Evolutionary conservation across 2,888 invertebrate species (phyloP).

Genomic region (Drosophila tanythrix): DNA sequence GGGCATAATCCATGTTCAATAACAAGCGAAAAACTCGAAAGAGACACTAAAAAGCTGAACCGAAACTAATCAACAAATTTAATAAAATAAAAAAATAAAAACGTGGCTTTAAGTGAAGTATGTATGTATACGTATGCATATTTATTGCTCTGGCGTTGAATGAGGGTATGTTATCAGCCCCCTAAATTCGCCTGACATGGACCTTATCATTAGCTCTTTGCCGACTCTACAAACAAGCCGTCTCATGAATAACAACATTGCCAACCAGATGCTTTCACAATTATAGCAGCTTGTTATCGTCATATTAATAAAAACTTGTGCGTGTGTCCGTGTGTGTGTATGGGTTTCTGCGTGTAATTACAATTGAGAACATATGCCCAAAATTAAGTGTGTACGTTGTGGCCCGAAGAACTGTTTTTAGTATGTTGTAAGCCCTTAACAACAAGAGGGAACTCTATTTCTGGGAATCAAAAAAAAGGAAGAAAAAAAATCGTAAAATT

Average conservation of each 20-base stretch:
- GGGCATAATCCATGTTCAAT: conserved; percentile 10
- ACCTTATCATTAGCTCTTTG: conserved; percentile 54
- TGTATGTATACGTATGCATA: neutral
- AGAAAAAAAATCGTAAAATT: neutral
- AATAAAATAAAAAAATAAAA: neutral
- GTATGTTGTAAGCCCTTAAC: neutral
- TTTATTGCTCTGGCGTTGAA: conserved; percentile 4
- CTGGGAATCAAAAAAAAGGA: neutral
- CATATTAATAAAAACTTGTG: conserved; percentile 24
- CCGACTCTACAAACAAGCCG: conserved; percentile 40
- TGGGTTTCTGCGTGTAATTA: neutral
- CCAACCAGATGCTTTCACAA: conserved; percentile 35
- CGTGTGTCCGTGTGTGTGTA: neutral
- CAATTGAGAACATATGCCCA: neutral
- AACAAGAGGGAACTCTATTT: neutral
- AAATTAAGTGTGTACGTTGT: neutral
- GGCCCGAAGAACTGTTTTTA: neutral
- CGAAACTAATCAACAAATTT: neutral
- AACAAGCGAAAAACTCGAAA: neutral
- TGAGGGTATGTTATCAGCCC: conserved; percentile 39
- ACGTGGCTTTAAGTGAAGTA: neutral
- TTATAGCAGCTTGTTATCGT: conserved; percentile 51
- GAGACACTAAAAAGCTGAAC: neutral
- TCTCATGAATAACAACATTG: conserved; percentile 38
- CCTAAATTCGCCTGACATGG: conserved; percentile 30